A percentile compares a stretch with the other conserved stretches of the same genome.
Conservation (phyloP, 2,113 vertebrate species). For the Oceanites oceanicus region DNA sequence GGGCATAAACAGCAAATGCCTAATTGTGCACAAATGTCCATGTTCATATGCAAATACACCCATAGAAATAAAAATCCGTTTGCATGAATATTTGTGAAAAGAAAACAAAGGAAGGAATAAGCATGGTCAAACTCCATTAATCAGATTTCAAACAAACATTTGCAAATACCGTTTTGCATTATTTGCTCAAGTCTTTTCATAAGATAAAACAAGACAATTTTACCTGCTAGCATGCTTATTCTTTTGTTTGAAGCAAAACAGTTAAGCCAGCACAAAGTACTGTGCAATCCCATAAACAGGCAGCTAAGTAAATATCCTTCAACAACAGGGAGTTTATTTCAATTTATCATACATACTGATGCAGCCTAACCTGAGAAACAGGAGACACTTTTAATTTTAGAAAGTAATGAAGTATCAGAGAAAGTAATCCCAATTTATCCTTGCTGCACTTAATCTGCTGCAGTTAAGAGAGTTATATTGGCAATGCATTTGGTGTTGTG, state of each 20-base stretch:
- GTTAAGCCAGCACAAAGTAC: not conserved
- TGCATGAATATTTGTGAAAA: constrained; percentile 3
- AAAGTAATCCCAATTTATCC: constrained; percentile 20
- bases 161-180: not conserved
- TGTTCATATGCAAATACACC: not conserved
- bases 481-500: not conserved
- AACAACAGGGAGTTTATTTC: constrained; percentile 14
- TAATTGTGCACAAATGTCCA: not conserved
- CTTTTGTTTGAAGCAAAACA: not conserved
- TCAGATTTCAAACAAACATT: constrained; percentile 6
- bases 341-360: constrained; percentile 18
- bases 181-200: not conserved
- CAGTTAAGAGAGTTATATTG: not conserved
- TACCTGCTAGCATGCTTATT: not conserved
- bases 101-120: constrained; percentile 8
- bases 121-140: not conserved
- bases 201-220: not conserved
- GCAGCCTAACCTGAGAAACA: constrained; percentile 15
- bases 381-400: constrained; percentile 37
- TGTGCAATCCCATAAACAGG: not conserved
- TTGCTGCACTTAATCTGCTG: not conserved
- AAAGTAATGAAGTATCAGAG: constrained; percentile 22
- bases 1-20: not conserved
- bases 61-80: not conserved
- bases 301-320: not conserved